Base-by-base conservation (phyloP, 92 coral and sea anemone genomes). In the Paragorgia papillata region DNA sequence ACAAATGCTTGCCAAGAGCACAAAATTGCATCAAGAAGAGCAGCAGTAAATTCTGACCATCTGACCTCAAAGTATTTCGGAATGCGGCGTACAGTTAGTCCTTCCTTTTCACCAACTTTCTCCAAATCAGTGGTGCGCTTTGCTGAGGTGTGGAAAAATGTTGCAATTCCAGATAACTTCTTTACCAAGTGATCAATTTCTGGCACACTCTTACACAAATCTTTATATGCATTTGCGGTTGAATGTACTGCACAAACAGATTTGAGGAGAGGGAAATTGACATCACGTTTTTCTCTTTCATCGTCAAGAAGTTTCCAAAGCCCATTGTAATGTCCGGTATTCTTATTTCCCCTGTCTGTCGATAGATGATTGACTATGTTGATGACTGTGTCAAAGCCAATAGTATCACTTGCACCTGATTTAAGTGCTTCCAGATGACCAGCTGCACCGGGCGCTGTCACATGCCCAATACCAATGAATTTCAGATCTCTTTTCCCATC, bases 141-240 rank as follows among this genome's bases (percentile, higher is more conserved):
- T 92, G 55, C 73, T 92, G 33, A 87, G 88, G 64, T 85, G 93
- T 59, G 97, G 97, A 17, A 90, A 85, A 54, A 85, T 92, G 62
- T 64, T 64, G 70, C 70, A 64, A 64, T 64, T 64, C 70, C 70
- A 15, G 70, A 64, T 37, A 64, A 33, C 51, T 64, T 64, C 50
- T 64, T 64, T 34, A 64, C 31, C 51, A 64, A 64, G 37, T 64
- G 50, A 32, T 64, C 70, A 64, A 37, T 64, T 64, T 64, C 70
- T 34, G 70, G 70, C 31, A 64, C 70, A 64, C 70, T 64, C 70
- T 64, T 64, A 64, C 70, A 64, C 70, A 64, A 64, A 64, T 64
- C 70, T 37, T 64, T 64, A 39, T 64, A 64, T 33, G 70, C 70
- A 64, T 64, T 64, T 64, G 70, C 70, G 1, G 70, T 37, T 33